Evolutionary conservation across 2,113 vertebrate species (phyloP), one percentile per base, ranked within the genome.

Genomic region (Bostrychus sinensis): DNA sequence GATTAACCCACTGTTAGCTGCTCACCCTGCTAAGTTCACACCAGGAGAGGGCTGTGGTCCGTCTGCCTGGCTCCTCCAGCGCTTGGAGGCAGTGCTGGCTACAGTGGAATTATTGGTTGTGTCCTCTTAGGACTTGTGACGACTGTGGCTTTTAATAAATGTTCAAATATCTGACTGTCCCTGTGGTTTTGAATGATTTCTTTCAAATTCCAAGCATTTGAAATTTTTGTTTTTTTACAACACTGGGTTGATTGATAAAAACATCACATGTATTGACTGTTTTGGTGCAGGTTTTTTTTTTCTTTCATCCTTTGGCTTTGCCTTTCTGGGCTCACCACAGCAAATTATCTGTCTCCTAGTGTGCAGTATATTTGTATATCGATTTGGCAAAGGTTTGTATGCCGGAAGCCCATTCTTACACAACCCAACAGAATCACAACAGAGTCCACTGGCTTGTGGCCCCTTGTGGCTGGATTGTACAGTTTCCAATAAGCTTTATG

Each of bases 61-160:
- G 22, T 23, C 43, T 13, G 2, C 12, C 14, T 25, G 12, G 45
- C 3, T 25, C 4, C 12, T 10, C 7, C 48, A 9, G 1, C 0
- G 37, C 46, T 46, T 38, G 30, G 1, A 14, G 56, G 26, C 14
- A 43, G 22, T 43, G 19, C 16, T 37, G 19, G 39, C 25, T 42
- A 48, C 13, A 62, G 56, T 5, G 42, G 42, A 25, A 20, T 32
- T 67, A 53, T 39, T 32, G 69, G 23, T 62, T 25, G 22, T 48
- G 70, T 48, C 68, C 65, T 38, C 23, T 41, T 42, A 26, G 17
- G 54, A 66, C 75, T 64, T 72, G 50, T 79, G 75, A 73, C 2
- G 57, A 62, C 56, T 68, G 50, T 51, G 56, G 62, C 20, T 64
- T 70, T 32, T 1, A 63, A 39, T 45, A 30, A 43, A 38, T 17